Evolutionary conservation across 2,113 vertebrate genomes (phyloP).

Genomic region (Callorhinus ursinus): DNA sequence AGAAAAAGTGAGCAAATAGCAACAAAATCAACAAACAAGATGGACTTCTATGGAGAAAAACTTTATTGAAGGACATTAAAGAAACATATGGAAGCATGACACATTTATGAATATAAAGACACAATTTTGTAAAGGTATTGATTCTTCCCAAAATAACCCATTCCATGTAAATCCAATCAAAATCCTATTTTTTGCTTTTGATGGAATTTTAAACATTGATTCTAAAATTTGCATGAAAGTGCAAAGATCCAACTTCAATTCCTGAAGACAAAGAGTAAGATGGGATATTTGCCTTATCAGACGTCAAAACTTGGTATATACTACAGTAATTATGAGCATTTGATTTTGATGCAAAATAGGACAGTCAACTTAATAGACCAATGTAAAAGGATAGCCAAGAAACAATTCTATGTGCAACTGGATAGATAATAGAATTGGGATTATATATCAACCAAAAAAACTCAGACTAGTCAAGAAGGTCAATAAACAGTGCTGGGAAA

Average conservation of each 20-base stretch:
- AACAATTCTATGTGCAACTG: not conserved
- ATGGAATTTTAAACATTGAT: not conserved
- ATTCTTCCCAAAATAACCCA: not conserved
- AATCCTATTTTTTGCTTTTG: not conserved
- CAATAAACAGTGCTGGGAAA: not conserved
- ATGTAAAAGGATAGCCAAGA: not conserved
- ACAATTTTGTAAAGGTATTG: not conserved
- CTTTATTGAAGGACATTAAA: not conserved
- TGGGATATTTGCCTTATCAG: not conserved
- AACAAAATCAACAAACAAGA: not conserved
- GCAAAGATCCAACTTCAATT: not conserved
- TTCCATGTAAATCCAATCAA: not conserved
- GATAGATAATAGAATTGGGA: not conserved
- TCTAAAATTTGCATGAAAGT: not conserved
- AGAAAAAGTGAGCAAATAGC: not conserved
- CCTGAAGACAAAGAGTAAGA: not conserved
- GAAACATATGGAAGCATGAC: not conserved
- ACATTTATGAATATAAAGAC: not conserved
- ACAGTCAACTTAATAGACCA: not conserved
- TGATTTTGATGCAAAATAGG: not conserved
- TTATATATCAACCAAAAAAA: not conserved
- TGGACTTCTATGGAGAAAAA: not conserved
- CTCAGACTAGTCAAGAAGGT: not conserved
- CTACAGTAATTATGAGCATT: not conserved
- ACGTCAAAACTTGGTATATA: not conserved